Conservation (phyloP, 1,140 invertebrate genomes). For the Berghia stephanieae region DNA sequence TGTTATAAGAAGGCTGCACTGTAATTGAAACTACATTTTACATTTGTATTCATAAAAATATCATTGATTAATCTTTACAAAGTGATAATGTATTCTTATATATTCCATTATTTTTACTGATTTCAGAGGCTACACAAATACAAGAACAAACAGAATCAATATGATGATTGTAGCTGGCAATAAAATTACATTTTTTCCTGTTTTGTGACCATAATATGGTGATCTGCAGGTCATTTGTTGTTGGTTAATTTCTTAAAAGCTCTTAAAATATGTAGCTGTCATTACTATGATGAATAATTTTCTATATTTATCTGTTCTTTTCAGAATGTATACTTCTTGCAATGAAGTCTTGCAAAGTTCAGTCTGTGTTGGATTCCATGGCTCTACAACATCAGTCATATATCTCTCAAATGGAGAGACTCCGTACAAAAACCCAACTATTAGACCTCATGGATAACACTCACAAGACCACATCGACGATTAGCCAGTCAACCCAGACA, state of each 20-base stretch:
- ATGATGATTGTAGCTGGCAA: too few species aligned
- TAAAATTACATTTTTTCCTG: neutral
- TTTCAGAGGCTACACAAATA: too few species aligned
- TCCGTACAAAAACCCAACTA: constrained; percentile 22
- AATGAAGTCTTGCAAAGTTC: neutral
- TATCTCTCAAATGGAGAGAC: constrained; percentile 22
- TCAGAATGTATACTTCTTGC: constrained; percentile 21
- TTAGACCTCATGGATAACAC: too few species aligned
- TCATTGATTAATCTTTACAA: neutral
- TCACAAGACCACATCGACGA: too few species aligned
- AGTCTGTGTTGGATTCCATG: constrained; percentile 17
- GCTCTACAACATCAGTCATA: constrained; percentile 29
- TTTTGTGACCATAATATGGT: neutral
- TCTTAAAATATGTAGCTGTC: neutral
- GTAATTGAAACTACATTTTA: too few species aligned
- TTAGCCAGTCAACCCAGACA: too few species aligned
- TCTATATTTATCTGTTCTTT: neutral
- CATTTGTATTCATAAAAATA: neutral
- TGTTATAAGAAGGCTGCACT: too few species aligned
- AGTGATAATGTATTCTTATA: neutral
- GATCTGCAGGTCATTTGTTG: too few species aligned
- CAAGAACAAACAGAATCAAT: too few species aligned
- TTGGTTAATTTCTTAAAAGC: too few species aligned
- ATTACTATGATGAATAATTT: neutral
- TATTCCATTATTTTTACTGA: too few species aligned